These are phyloP conservation scores for Clupea harengus DNA, from an alignment of 2,113 vertebrate species.

Conservation along the genomic window DNA sequence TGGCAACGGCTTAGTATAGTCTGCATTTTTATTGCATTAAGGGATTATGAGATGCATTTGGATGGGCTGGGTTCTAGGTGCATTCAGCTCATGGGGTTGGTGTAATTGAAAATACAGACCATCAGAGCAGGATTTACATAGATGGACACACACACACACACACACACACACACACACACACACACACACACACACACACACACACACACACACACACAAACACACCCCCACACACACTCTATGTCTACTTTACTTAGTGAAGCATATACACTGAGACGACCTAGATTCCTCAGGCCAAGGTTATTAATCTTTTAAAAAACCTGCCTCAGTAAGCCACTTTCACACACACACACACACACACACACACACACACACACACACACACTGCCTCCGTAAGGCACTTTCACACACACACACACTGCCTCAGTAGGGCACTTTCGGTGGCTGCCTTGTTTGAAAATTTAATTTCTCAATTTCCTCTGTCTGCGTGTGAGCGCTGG, in stretches of 20 bases:
- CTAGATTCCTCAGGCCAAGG: conserved; percentile 49
- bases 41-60: not conserved
- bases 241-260: not conserved
- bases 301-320: conserved; percentile 69
- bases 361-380: too few species aligned
- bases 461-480: conserved; percentile 58
- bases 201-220: conserved; percentile 7
- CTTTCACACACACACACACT: conserved; percentile 31
- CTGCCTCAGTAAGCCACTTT: conserved; percentile 41
- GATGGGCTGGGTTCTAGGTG: not conserved
- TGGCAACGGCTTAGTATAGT: not conserved
- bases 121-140: not conserved
- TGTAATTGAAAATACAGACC: not conserved
- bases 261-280: conserved; percentile 33
- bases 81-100: not conserved
- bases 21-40: not conserved
- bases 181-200: conserved; percentile 21
- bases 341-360: too few species aligned
- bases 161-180: conserved; percentile 4
- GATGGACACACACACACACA: not conserved
- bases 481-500: conserved; percentile 16
- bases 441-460: conserved; percentile 55
- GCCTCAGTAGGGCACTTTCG: conserved; percentile 36
- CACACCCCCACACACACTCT: conserved; percentile 13
- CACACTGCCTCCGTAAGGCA: not conserved